phyloP scores from a whole-genome alignment of 2,797 vertebrate species.

The Chaetophractus vellerosus region DNA sequence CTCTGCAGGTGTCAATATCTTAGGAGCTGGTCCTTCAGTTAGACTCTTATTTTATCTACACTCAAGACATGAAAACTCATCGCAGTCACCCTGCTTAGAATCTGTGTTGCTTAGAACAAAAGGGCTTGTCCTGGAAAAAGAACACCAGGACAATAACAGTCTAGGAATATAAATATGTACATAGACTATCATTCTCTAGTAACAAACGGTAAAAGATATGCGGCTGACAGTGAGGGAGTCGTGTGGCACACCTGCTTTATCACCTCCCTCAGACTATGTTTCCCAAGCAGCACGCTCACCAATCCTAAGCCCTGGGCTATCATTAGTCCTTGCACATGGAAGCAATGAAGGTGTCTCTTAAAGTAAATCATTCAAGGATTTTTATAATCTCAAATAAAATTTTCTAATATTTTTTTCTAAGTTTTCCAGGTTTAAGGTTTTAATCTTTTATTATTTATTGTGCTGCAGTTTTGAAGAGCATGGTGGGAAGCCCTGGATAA shows the following conservation, averaged over 20 bases:
- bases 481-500: slow-evolving; percentile 84
- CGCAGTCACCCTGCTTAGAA: not conserved
- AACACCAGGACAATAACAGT: slow-evolving; percentile 77
- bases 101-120: slow-evolving; percentile 79
- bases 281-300: slow-evolving; percentile 84
- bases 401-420: slow-evolving; percentile 92
- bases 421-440: slow-evolving; percentile 92
- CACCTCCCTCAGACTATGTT: slow-evolving; percentile 85
- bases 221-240: slow-evolving; percentile 86
- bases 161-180: slow-evolving; percentile 83
- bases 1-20: accelerated
- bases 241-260: slow-evolving; percentile 88
- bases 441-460: slow-evolving; percentile 94
- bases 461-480: slow-evolving; percentile 87
- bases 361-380: slow-evolving; percentile 92
- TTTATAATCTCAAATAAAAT: slow-evolving; percentile 93
- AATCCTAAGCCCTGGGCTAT: slow-evolving; percentile 77
- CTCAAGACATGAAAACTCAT: not conserved
- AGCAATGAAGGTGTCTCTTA: slow-evolving; percentile 92
- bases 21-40: not conserved
- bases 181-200: slow-evolving; percentile 84
- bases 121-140: slow-evolving; percentile 62
- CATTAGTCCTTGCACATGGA: slow-evolving; percentile 90
- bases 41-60: not conserved
- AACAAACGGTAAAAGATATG: slow-evolving; percentile 87